Conservation (phyloP, 2,113 vertebrate species). For the Pampusana beccarii region DNA sequence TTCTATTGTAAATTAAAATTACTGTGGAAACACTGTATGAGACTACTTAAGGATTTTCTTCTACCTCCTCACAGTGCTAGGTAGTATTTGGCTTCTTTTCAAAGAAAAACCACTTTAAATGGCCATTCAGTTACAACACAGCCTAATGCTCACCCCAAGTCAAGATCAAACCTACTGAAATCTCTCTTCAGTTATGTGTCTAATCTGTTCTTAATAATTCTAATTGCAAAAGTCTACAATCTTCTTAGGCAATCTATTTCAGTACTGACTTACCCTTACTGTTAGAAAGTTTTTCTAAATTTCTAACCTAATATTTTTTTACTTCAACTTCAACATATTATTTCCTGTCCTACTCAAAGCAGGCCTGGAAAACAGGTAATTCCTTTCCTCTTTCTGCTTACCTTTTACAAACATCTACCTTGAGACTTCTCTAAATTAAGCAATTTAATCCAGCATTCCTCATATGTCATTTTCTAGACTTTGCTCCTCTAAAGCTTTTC, state of each 20-base stretch:
- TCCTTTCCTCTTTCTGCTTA: neutral
- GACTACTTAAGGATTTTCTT: neutral
- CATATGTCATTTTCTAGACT: neutral
- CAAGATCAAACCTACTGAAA: neutral
- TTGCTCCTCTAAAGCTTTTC: neutral
- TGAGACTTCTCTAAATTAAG: neutral
- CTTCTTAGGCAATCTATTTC: neutral
- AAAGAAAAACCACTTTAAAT: neutral
- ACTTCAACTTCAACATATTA: neutral
- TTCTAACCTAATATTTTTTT: neutral
- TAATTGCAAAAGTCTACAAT: neutral
- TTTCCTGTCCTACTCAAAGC: neutral
- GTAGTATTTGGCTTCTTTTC: neutral
- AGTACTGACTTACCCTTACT: neutral
- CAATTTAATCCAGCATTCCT: neutral
- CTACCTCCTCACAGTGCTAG: neutral
- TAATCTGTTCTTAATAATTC: neutral
- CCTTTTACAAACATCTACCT: neutral
- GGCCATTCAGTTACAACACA: neutral
- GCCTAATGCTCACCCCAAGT: neutral
- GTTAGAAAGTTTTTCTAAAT: neutral
- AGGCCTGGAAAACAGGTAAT: neutral
- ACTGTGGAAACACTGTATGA: neutral
- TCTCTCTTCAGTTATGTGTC: neutral
- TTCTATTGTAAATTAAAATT: neutral